Base-by-base conservation (phyloP, 2,113 vertebrate species). In the Australoheros scitulus region DNA sequence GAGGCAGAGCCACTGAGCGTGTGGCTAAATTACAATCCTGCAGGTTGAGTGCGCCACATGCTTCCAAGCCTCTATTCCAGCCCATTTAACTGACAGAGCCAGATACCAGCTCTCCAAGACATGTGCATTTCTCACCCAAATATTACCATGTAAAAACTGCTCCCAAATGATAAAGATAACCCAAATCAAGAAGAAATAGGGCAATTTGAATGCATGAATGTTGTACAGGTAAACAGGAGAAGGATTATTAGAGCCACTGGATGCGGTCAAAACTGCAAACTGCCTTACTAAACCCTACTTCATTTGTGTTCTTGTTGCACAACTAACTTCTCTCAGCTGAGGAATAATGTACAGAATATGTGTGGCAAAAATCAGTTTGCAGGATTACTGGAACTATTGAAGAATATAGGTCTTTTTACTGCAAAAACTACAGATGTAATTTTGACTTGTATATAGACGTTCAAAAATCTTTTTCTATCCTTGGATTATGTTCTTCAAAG, bases 21-120 rank as follows among this genome's bases (percentile, higher is more conserved):
- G 74, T 36, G 5, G 75, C 83, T 91, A 87, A 92, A 92, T 92
- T 86, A 93, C 88, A 88, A 77, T 88, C 79, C 79, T 89, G 91
- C 89, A 87, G 89, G 80, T 91, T 83, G 77, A 91, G 43, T 80
- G 84, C 29, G 72, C 83, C 83, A 88, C 83, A 87, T 24, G 79
- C 65, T 84, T 61, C 61, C 80, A 80, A 80, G 80, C 76, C 76
- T 84, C 81, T 20, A 87, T 82, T 92, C 80, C 79, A 83, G 77
- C 8, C 74, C 58, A 91, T 92, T 92, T 88, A 84, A 47, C 87
- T 82, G 88, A 81, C 85, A 18, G 50, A 82, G 47, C 61, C 56
- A 20, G 47, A 76, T 43, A 52, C 50, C n/a, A 11, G 36, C 65
- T 34, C 63, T 20, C n/a, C 74, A 47, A 15, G 79, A 77, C 34